phyloP scores from a whole-genome alignment of 2,888 invertebrate species.

The Ischnura elegans region DNA sequence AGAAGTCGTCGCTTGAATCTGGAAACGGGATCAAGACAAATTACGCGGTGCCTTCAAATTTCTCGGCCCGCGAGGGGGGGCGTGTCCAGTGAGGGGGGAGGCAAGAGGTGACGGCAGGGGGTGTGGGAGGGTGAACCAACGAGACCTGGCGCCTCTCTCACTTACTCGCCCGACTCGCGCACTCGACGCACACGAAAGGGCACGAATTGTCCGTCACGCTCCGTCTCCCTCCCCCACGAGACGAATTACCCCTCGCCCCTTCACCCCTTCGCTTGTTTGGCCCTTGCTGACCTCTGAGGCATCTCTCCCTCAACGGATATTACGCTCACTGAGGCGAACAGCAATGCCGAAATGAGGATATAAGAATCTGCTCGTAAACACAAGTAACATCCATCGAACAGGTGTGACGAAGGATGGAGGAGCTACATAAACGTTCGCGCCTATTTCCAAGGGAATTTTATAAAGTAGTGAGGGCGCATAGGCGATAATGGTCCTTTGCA shows the following conservation, averaged over 20 bases:
- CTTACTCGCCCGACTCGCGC: not conserved
- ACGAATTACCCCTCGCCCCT: not conserved
- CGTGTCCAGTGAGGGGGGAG: not conserved
- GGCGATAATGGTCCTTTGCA: no score
- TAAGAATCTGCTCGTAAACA: no score
- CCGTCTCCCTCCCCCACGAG: not conserved
- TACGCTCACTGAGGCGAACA: not conserved
- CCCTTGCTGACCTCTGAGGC: not conserved
- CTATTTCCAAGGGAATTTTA: no score
- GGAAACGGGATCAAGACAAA: not conserved
- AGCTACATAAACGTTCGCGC: no score
- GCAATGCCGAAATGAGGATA: not conserved
- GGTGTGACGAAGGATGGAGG: no score
- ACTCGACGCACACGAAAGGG: not conserved
- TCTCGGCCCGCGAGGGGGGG: not conserved
- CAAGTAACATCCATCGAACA: no score
- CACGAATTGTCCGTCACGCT: slow-evolving; percentile 19
- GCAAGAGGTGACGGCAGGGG: not conserved
- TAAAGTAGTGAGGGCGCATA: no score
- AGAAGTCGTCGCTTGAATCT: not conserved
- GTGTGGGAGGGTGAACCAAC: not conserved
- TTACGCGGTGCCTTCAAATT: not conserved
- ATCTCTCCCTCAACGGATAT: not conserved
- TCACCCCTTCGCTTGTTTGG: not conserved
- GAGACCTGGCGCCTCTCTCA: not conserved